Base-by-base conservation (phyloP, 1,140 invertebrate species). In the Brachionus angularis region DNA sequence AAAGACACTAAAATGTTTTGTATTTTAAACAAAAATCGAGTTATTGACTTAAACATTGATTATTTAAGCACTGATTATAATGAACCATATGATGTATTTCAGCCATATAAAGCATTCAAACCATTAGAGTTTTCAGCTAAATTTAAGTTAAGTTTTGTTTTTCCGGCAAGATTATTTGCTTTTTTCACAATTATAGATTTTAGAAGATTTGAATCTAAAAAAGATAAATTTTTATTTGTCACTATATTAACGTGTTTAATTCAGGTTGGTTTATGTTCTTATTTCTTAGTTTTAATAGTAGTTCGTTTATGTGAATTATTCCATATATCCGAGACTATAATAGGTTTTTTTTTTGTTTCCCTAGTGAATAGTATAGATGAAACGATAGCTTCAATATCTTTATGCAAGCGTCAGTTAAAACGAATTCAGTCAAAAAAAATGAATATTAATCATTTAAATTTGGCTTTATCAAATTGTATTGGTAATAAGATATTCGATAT, bases 81-180 rank as follows among this genome's bases (percentile, higher is more conserved):
- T 58, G 53, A 58, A 34, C 53, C 53, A 2, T 58, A 39, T 58
- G 53, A 58, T 58, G 53, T 58, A 5, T 58, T 58, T 58, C 53
- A 58, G 27, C 53, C 53, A 5, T 58, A 58, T 39, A 58, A 58
- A 42, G 33, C 36, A 23, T 2, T 58, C 18, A 58, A 58, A 39
- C 53, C 53, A 12, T 39, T 58, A 5, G 39, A 58, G 36, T 58
- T 58, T 58, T 58, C 53, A 25, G 39, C 53, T 36, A 58, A 58
- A 58, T 58, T 58, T n/a, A 58, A 58, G n/a, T 23, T 58, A 12
- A 4, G 36, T 10, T 58, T 58, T 25, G 53, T 58, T 8, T 39
- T 58, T 5, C 53, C 53, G 25, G 53, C 53, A 1, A 36, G 53
- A 58, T 27, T 58, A 14, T 58, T 58, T 39, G 53, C 53, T 3